Evolutionary conservation across 2,797 vertebrate genomes (phyloP).

Genomic region (Aphelocoma californica): DNA sequence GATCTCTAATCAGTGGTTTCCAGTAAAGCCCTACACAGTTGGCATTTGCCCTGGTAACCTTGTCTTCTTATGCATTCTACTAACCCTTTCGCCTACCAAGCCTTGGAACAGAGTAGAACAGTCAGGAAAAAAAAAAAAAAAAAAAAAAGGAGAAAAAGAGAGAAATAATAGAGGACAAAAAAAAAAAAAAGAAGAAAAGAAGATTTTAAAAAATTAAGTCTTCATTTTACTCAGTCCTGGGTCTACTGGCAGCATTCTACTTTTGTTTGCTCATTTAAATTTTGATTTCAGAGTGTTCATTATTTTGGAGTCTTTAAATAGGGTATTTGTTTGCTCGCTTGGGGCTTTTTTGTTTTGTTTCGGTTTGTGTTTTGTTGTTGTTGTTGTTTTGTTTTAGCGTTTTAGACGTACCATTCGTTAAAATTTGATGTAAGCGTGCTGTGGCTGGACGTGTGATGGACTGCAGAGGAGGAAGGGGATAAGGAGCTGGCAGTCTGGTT

Average conservation of each 20-base stretch:
- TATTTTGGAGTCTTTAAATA: slow-evolving; percentile 87
- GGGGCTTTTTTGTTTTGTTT: slow-evolving; percentile 77
- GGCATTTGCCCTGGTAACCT: slow-evolving; percentile 81
- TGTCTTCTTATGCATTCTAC: slow-evolving; percentile 82
- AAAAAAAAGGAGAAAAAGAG: not conserved
- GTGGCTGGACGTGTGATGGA: slow-evolving; percentile 96
- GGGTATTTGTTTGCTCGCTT: slow-evolving; percentile 59
- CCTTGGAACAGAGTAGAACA: slow-evolving; percentile 64
- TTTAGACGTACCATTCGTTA: slow-evolving; percentile 99
- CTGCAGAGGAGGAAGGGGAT: slow-evolving; percentile 94
- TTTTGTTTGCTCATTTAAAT: slow-evolving; percentile 65
- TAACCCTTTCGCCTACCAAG: slow-evolving; percentile 77
- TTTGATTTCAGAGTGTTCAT: slow-evolving; percentile 83
- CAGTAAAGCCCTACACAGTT: slow-evolving; percentile 79
- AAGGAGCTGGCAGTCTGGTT: slow-evolving; percentile 96
- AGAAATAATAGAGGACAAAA: not conserved
- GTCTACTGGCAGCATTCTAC: slow-evolving; percentile 78
- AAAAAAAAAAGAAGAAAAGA: not conserved
- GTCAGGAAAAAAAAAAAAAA: not conserved
- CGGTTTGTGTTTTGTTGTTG: slow-evolving; percentile 50
- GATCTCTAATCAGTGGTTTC: slow-evolving; percentile 83
- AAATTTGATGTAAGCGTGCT: slow-evolving; percentile 99
- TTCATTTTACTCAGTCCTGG: slow-evolving; percentile 82
- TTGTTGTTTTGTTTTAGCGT: slow-evolving; percentile 65
- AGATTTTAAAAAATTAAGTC: slow-evolving; percentile 35